phyloP scores from a whole-genome alignment of 2,888 invertebrate genomes.

The Gasteruption jaculator region DNA sequence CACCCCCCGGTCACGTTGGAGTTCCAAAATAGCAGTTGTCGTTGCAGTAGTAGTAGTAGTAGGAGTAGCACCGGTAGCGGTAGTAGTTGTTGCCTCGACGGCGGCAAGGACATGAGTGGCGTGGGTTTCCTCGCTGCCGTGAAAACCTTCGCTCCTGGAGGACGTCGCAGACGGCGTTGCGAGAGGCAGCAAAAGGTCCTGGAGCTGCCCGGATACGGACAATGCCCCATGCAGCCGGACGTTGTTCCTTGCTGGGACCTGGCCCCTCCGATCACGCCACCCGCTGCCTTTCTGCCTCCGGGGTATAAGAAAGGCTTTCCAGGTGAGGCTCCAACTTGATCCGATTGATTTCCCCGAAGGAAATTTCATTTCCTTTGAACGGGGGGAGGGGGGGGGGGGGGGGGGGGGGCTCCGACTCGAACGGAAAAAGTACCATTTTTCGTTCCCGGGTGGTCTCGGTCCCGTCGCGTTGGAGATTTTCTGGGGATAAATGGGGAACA shows the following conservation, averaged over 20 bases:
- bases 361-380: too few relatives aligned
- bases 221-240: constrained; percentile 51
- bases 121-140: constrained; percentile 59
- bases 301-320: constrained; percentile 55
- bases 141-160: constrained; percentile 63
- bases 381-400: too few relatives aligned
- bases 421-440: not conserved
- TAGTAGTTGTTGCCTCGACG: too few relatives aligned
- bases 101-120: too few relatives aligned
- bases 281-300: constrained; percentile 63
- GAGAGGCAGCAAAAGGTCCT: constrained; percentile 59
- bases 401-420: too few relatives aligned
- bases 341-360: not conserved
- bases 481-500: too few relatives aligned
- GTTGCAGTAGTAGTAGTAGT: too few relatives aligned
- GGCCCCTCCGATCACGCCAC: constrained; percentile 64
- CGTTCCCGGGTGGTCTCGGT: too few relatives aligned
- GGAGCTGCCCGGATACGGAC: constrained; percentile 37
- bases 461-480: too few relatives aligned
- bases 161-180: constrained; percentile 60
- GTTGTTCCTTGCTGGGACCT: constrained; percentile 59
- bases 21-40: too few relatives aligned
- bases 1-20: too few relatives aligned
- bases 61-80: too few relatives aligned
- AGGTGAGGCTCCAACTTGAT: constrained; percentile 44